These are phyloP conservation scores for Anhinga anhinga DNA, from an alignment of 2,113 vertebrate genomes.

Conservation along the genomic window DNA sequence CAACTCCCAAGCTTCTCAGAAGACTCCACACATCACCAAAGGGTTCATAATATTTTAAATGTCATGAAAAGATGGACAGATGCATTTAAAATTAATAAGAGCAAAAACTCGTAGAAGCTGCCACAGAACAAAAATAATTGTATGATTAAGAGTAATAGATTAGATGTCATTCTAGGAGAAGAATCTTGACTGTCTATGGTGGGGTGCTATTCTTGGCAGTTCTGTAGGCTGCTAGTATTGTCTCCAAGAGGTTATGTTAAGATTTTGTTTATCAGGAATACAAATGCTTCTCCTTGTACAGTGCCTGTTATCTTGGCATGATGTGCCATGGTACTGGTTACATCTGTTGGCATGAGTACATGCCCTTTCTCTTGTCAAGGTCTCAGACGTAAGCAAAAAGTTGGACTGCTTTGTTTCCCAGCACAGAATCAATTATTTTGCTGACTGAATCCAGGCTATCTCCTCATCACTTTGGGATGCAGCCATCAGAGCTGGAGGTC, in stretches of 20 bases:
- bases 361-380: not conserved
- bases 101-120: rapidly evolving
- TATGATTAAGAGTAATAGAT: not conserved
- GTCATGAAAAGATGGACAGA: not conserved
- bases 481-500: not conserved
- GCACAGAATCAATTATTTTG: not conserved
- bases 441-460: not conserved
- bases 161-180: not conserved
- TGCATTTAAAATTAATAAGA: not conserved
- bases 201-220: not conserved
- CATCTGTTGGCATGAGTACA: not conserved
- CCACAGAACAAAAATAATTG: not conserved
- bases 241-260: not conserved
- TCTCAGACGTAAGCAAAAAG: not conserved
- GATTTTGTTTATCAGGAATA: not conserved
- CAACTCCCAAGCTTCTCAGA: not conserved
- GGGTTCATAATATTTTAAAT: not conserved
- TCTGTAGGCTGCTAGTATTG: not conserved
- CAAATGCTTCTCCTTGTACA: not conserved
- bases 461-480: not conserved
- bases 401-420: not conserved
- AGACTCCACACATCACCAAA: not conserved
- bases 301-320: not conserved
- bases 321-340: rapidly evolving
- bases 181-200: not conserved